Percentiles rank a stretch among this genome's conserved stretches.
Conservation (phyloP, 1,140 invertebrate genomes). For the Procambarus clarkii region DNA sequence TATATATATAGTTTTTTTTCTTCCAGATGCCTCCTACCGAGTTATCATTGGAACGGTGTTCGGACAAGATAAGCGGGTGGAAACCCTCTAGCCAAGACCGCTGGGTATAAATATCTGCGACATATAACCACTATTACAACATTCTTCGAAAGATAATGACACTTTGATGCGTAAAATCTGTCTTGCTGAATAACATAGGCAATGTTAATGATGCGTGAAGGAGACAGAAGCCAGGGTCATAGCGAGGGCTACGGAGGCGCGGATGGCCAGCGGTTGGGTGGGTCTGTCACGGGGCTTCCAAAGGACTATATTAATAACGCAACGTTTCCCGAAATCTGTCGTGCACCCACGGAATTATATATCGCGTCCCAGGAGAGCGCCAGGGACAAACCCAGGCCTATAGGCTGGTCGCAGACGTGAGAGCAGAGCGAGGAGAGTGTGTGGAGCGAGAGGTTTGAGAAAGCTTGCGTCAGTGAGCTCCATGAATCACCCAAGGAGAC, state of each 20-base stretch:
- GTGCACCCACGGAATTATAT: not conserved
- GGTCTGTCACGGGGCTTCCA: not conserved
- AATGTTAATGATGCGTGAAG: too few relatives aligned
- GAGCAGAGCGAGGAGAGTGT: not conserved
- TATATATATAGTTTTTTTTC: not conserved
- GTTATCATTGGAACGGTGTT: conserved; percentile 25
- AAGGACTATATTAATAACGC: conserved; percentile 35
- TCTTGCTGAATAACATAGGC: too few relatives aligned
- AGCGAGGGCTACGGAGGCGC: too few relatives aligned
- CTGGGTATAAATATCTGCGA: too few relatives aligned
- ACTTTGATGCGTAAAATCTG: too few relatives aligned
- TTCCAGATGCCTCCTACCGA: conserved; percentile 9
- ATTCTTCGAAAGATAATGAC: too few relatives aligned
- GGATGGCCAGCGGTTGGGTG: not conserved
- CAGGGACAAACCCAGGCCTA: not conserved
- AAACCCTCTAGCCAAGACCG: not conserved
- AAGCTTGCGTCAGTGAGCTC: conserved; percentile 31
- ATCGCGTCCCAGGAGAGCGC: not conserved
- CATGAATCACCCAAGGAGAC: conserved; percentile 44
- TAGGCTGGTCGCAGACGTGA: not conserved
- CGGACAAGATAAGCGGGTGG: not conserved
- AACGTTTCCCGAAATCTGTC: not conserved
- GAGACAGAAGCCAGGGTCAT: too few relatives aligned
- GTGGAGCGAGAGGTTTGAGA: not conserved
- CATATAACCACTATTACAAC: too few relatives aligned